Evolutionary conservation across 2,888 invertebrate genomes (phyloP).

Genomic region (Macrosoma leucophasiata): DNA sequence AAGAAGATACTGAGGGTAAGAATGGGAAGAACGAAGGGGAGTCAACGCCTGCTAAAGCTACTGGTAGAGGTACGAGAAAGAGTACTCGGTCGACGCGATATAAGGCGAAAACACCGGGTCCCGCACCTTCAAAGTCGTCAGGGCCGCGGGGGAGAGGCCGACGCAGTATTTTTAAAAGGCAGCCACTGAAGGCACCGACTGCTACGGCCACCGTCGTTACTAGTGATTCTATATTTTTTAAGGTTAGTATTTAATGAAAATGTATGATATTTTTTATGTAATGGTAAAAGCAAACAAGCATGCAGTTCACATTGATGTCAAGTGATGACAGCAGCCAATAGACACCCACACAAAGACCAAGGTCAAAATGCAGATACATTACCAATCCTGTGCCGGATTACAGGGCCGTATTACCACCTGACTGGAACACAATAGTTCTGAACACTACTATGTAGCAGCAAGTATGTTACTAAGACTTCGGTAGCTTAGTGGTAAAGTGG

Average conservation of each 20-base stretch:
- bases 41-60: slow-evolving; percentile 61
- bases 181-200: slow-evolving; percentile 86
- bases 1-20: slow-evolving; percentile 39
- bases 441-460: too few relatives aligned
- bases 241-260: slow-evolving; percentile 30
- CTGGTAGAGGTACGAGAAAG: slow-evolving; percentile 72
- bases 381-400: too few relatives aligned
- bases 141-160: slow-evolving; percentile 83
- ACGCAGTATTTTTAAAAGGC: slow-evolving; percentile 85
- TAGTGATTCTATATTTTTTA: slow-evolving; percentile 82
- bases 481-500: too few relatives aligned
- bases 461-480: too few relatives aligned
- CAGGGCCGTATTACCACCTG: too few relatives aligned
- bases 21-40: slow-evolving; percentile 49
- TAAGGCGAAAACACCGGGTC: slow-evolving; percentile 62
- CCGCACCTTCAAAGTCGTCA: slow-evolving; percentile 41
- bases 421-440: too few relatives aligned
- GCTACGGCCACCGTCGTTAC: slow-evolving; percentile 89
- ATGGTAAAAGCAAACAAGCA: too few relatives aligned
- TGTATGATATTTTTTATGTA: too few relatives aligned
- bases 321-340: too few relatives aligned
- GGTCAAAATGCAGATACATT: too few relatives aligned
- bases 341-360: too few relatives aligned
- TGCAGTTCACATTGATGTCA: too few relatives aligned
- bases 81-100: slow-evolving; percentile 77